Conservation (phyloP, 2,888 invertebrate species). For the Stenchaetothrips biformis region DNA sequence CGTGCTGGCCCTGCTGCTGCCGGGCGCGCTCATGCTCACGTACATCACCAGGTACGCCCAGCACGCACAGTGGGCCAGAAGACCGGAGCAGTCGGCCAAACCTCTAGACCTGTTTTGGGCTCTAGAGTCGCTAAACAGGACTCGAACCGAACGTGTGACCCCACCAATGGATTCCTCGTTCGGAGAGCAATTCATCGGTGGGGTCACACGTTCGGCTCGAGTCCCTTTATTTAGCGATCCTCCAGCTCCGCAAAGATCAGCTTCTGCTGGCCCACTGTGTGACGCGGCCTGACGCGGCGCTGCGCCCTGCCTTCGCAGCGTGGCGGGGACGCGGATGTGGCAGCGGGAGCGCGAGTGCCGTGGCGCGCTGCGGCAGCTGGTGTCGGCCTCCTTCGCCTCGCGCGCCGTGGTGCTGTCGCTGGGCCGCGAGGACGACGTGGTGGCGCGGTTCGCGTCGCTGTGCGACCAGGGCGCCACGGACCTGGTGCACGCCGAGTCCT, state of each 20-base stretch:
- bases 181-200: too few relatives aligned
- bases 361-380: neutral
- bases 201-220: too few relatives aligned
- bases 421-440: conserved; percentile 8
- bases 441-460: neutral
- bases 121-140: too few relatives aligned
- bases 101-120: too few relatives aligned
- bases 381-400: neutral
- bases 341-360: neutral
- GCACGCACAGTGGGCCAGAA: too few relatives aligned
- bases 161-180: too few relatives aligned
- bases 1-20: conserved; percentile 6
- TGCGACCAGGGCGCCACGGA: conserved; percentile 12
- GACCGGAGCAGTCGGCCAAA: too few relatives aligned
- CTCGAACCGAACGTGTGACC: too few relatives aligned
- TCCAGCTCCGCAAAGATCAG: too few relatives aligned
- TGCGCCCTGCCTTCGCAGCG: neutral
- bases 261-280: too few relatives aligned
- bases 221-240: too few relatives aligned
- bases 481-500: conserved; percentile 16
- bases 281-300: too few relatives aligned
- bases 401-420: neutral
- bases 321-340: neutral
- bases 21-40: neutral
- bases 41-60: neutral